Evolutionary conservation across 35 echinoderm and acorn worm genomes (phyloP).

Genomic region (Heliocidaris tuberculata): DNA sequence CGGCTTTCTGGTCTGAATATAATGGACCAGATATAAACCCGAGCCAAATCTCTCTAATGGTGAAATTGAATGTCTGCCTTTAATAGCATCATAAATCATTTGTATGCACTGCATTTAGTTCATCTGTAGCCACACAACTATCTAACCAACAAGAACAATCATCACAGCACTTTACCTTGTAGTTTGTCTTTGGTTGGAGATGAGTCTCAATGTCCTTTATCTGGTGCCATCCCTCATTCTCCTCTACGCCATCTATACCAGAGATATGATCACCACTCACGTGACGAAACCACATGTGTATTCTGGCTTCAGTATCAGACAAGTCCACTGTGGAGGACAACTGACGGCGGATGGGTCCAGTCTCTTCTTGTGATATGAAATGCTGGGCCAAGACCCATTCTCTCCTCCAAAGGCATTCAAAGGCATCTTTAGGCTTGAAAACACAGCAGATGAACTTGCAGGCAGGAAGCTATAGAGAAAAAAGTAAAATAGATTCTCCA

Average conservation of each 20-base stretch:
- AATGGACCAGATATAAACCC: too few species aligned
- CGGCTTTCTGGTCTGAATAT: too few species aligned
- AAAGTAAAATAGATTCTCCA: neutral
- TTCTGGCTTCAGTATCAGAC: neutral
- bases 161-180: conserved; percentile 39
- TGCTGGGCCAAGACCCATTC: conserved; percentile 57
- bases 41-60: too few species aligned
- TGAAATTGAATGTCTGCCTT: too few species aligned
- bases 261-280: neutral
- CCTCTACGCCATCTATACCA: neutral
- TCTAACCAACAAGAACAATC: neutral
- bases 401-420: conserved; percentile 40
- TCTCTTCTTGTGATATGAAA: neutral
- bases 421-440: conserved; percentile 48
- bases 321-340: neutral
- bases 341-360: neutral
- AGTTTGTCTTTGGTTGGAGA: conserved; percentile 17
- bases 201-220: conserved; percentile 27
- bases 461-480: conserved; percentile 44
- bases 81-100: neutral
- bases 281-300: conserved; percentile 50
- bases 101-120: neutral
- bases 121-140: neutral
- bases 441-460: conserved; percentile 52
- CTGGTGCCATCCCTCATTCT: conserved; percentile 26